These are phyloP conservation scores for Xenops minutus DNA, from an alignment of 2,797 vertebrate species.

Conservation along the genomic window DNA sequence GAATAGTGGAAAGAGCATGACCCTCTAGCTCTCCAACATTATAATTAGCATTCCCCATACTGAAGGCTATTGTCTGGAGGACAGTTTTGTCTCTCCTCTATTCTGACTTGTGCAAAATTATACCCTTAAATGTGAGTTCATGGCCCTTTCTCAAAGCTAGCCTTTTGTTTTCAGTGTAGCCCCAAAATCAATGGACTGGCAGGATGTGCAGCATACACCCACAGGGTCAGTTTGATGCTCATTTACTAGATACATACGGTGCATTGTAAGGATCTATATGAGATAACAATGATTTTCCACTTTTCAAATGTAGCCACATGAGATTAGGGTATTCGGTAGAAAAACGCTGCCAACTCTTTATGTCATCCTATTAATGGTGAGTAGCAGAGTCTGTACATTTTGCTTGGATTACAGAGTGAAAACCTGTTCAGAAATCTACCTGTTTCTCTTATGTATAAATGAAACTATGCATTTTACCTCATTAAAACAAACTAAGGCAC, in stretches of 20 bases:
- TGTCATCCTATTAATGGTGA: constrained; percentile 51
- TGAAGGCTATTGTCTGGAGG: constrained; percentile 50
- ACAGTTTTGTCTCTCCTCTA: constrained; percentile 50
- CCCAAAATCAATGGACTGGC: constrained; percentile 60
- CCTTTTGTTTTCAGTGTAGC: constrained; percentile 31
- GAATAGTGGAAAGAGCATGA: constrained; percentile 35
- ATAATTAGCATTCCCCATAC: constrained; percentile 63
- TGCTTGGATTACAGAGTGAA: constrained; percentile 66
- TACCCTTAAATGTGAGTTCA: constrained; percentile 56
- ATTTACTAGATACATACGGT: constrained; percentile 37
- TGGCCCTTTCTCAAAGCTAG: constrained; percentile 52
- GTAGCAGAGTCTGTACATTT: constrained; percentile 58
- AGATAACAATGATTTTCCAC: constrained; percentile 68
- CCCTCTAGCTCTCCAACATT: constrained; percentile 27
- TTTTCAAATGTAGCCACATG: constrained; percentile 71
- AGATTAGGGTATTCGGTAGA: constrained; percentile 57
- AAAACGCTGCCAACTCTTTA: constrained; percentile 69
- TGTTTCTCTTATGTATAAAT: constrained; percentile 48
- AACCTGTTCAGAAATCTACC: constrained; percentile 66
- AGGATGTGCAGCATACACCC: constrained; percentile 53
- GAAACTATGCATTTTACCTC: constrained; percentile 35
- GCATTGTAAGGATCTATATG: constrained; percentile 39
- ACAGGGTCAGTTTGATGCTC: constrained; percentile 60
- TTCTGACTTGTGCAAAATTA: constrained; percentile 56
- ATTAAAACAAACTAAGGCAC: constrained; percentile 53